Evolutionary conservation across 2,113 vertebrate genomes (phyloP), one percentile per base, ranked within the genome.

Genomic region (Crocuta crocuta): DNA sequence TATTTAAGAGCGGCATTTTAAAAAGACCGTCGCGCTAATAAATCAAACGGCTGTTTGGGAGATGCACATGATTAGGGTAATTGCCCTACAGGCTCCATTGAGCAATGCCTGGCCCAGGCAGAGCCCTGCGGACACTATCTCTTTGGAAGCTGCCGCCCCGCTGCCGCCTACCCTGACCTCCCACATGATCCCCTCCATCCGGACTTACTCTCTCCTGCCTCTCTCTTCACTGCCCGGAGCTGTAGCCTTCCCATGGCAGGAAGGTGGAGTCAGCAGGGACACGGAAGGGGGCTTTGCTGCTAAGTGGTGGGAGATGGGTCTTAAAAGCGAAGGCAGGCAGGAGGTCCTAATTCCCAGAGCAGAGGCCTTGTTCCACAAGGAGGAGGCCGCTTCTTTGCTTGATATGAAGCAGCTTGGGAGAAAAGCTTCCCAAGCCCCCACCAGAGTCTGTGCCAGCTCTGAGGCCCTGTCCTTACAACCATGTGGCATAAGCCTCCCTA

Each of bases 1-100:
- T 98, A 98, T 98, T 98, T 98, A 97, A 98, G 85, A 97, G 97
- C 85, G 48, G 96, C 97, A 93, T 98, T 98, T 97, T 48, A 96
- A 97, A 97, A 97, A 97, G 98, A 96, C 12, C 12, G 23, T 74
- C 1, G 39, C 7, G 33, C 95, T 98, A 97, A 98, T 98, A 98
- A 98, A 98, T 98, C 98, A 98, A 89, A 95, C 0, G 95, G 68
- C 96, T 98, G 92, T 97, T 97, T 70, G 96, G 94, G 97, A 96
- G 97, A 97, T 83, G 96, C 94, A 76, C 93, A 82, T 95, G 97
- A 97, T 97, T 89, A 98, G 97, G 73, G 89, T 96, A 98, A 98
- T 98, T 97, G 97, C 81, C 81, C 95, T 24, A 2, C 61, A 53
- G 97, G 94, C 91, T 96, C 92, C 53, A 13, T 0, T 74, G 95